These are phyloP conservation scores for Drosophila pseudoananassae DNA, from an alignment of 1,140 invertebrate genomes.

Conservation along the genomic window DNA sequence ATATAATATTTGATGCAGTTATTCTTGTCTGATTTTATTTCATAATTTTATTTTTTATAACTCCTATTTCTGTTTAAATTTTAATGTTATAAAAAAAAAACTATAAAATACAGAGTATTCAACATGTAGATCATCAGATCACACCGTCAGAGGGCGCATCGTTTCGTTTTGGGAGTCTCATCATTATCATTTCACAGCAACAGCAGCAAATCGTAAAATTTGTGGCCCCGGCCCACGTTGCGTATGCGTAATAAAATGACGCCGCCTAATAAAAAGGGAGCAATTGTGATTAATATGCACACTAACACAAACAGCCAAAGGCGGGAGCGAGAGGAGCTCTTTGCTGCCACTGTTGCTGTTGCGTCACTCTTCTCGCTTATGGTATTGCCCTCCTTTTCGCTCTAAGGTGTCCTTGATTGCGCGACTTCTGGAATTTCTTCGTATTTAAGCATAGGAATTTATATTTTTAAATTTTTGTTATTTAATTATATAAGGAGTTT, in stretches of 20 bases:
- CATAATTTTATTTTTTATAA: no score
- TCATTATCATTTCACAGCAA: constrained; percentile 59
- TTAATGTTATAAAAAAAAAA: no score
- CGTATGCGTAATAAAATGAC: constrained; percentile 67
- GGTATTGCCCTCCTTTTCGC: constrained; percentile 8
- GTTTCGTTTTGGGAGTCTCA: constrained; percentile 45
- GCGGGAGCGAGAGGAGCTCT: constrained; percentile 9
- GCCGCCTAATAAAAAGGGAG: constrained; percentile 53
- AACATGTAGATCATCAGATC: not conserved
- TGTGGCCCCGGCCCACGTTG: constrained; percentile 42
- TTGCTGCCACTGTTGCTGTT: not conserved
- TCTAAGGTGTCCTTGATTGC: constrained; percentile 8
- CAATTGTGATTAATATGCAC: constrained; percentile 52
- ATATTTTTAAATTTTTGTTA: not conserved
- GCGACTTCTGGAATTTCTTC: not conserved
- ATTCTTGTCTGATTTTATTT: no score
- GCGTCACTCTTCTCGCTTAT: not conserved
- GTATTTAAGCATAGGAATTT: not conserved
- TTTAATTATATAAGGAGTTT: no score
- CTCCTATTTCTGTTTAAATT: not conserved
- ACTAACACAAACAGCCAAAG: constrained; percentile 9
- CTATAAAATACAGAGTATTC: not conserved
- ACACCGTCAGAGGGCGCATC: not conserved
- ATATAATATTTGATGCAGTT: no score
- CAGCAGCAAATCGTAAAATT: constrained; percentile 55